Evolutionary conservation across 2,888 invertebrate species (phyloP), one percentile per base, ranked within the genome.

Genomic region (Plagodis dolabraria): DNA sequence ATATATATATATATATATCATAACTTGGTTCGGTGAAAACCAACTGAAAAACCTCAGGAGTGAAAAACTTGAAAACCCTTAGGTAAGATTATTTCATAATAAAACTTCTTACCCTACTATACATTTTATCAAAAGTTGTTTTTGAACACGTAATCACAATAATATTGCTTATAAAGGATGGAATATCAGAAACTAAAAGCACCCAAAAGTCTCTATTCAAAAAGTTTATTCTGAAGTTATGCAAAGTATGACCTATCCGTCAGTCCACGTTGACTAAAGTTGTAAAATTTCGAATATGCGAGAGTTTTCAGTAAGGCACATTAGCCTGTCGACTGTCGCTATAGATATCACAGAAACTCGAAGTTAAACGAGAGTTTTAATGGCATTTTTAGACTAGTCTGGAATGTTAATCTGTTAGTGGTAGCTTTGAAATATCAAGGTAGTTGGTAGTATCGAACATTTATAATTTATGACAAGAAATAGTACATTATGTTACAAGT

Each of bases 151-250:
- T 22, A 2, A 22, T 22, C 22, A 22, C 22, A 22, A 22, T 22
- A 22, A 22, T 22, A 22, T 2, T 22, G 1, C 22, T 22, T 4
- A 22, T 22, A 22, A 22, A 22, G 22, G 22, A 22, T 22, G 4
- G 1, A 22, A 22, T 22, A 22, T 22, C 22, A 22, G 1, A 22
- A 22, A 22, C 22, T 1, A 22, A 22, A 48, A 5, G 5, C 44
- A 33, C 50, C 38, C 36, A 33, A 63, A 60, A 65, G 67, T 68
- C 64, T 68, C 65, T 43, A 6, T 60, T 48, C 61, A 64, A 66
- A 72, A 76, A 77, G 69, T 75, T 65, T 75, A 50, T 58, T 52
- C 65, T 57, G 60, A 7, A 75, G 67, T 73, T 76, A 73, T 70
- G 60, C 52, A 72, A 73, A 77, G 75, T 74, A 71, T 70, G 71